These are phyloP conservation scores for Leptinotarsa juncta DNA, from an alignment of 2,888 invertebrate genomes.

Conservation along the genomic window DNA sequence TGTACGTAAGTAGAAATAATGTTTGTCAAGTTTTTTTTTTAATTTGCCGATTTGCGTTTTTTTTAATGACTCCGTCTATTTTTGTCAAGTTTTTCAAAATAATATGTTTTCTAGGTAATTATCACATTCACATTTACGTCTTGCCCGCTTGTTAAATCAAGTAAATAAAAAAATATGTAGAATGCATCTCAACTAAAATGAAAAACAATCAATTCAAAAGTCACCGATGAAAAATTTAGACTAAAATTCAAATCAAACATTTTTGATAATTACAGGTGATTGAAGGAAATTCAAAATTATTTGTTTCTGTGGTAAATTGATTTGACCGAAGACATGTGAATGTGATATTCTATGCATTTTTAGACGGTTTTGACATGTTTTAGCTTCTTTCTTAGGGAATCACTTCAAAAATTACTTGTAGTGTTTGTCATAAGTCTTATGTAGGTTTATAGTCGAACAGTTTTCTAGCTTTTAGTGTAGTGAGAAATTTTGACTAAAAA, in stretches of 20 bases:
- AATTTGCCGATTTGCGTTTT: constrained; percentile 60
- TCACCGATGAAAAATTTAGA: too few species aligned
- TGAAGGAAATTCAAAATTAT: not conserved
- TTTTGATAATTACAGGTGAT: not conserved
- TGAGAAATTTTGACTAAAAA: constrained; percentile 32
- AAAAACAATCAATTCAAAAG: not conserved
- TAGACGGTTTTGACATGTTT: constrained; percentile 46
- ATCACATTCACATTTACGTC: constrained; percentile 1
- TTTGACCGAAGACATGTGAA: constrained; percentile 6
- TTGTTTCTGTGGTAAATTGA: not conserved
- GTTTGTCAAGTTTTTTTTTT: constrained; percentile 51
- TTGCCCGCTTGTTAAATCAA: not conserved
- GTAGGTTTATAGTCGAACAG: constrained; percentile 30
- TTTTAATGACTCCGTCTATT: constrained; percentile 46
- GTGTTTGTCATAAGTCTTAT: constrained; percentile 48
- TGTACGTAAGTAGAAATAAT: constrained; percentile 59
- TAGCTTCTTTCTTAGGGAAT: constrained; percentile 51
- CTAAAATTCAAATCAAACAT: too few species aligned
- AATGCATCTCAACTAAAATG: not conserved
- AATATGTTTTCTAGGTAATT: constrained; percentile 20
- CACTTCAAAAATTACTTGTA: constrained; percentile 41
- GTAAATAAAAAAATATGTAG: too few species aligned
- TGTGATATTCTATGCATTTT: constrained; percentile 13
- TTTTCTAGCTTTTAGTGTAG: constrained; percentile 47
- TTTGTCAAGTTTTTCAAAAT: constrained; percentile 28